Evolutionary conservation across 2,797 vertebrate genomes (phyloP).

Genomic region (Acanthurus leucopareius): DNA sequence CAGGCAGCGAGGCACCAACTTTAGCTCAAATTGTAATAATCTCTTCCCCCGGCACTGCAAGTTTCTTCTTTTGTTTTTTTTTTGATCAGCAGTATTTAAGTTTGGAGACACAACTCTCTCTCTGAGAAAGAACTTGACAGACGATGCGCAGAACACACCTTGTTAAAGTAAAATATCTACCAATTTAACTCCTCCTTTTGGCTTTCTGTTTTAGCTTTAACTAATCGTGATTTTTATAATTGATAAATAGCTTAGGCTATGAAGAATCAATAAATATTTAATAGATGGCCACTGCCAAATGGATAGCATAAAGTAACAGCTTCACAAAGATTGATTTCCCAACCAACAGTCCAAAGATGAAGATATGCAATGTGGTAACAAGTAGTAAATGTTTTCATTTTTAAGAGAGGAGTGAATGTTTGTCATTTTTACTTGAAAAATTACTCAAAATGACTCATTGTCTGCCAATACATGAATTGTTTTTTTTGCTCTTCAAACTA

Average conservation of each 20-base stretch:
- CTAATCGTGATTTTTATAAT: not conserved
- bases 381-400: not conserved
- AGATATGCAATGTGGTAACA: not conserved
- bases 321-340: not conserved
- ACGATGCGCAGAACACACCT: not conserved
- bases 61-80: not conserved
- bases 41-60: not conserved
- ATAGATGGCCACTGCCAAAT: not conserved
- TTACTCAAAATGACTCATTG: not conserved
- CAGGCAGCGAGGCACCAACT: not conserved
- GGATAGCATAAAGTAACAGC: not conserved
- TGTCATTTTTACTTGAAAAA: not conserved
- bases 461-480: no score
- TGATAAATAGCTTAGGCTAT: rapidly evolving
- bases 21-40: not conserved
- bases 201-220: not conserved
- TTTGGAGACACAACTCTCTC: conserved; percentile 4
- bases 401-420: not conserved
- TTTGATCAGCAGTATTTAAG: conserved; percentile 3
- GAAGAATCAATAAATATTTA: not conserved
- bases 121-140: not conserved
- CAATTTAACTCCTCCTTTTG: not conserved
- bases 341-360: not conserved
- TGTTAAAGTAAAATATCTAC: not conserved
- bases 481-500: not conserved